Evolutionary conservation across 2,113 vertebrate genomes (phyloP).

Genomic region (Prietella phreatophila): DNA sequence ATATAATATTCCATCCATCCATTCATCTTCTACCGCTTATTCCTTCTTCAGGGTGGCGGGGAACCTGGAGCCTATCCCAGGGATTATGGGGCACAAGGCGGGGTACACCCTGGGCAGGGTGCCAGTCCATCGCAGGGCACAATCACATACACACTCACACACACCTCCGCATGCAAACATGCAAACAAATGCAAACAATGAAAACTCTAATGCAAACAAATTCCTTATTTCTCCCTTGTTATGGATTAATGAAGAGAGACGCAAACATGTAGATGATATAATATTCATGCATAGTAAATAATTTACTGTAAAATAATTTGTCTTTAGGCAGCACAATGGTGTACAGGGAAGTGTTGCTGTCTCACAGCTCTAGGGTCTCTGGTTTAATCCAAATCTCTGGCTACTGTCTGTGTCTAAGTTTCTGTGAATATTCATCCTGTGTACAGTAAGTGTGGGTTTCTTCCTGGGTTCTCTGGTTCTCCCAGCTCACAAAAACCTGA

Average conservation of each 20-base stretch:
- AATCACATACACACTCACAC: too few relatives aligned
- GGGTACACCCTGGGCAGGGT: too few relatives aligned
- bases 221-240: neutral
- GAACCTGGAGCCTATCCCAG: too few relatives aligned
- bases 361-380: neutral
- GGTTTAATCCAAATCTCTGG: neutral
- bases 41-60: too few relatives aligned
- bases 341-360: neutral
- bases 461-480: neutral
- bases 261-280: neutral
- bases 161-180: too few relatives aligned
- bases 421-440: neutral
- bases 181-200: too few relatives aligned
- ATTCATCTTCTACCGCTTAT: too few relatives aligned
- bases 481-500: neutral
- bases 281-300: neutral
- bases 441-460: neutral
- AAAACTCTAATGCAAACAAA: neutral
- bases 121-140: too few relatives aligned
- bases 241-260: neutral
- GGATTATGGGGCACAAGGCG: too few relatives aligned
- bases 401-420: neutral
- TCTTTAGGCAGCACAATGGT: neutral
- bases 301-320: neutral
- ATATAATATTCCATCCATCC: too few relatives aligned